A percentile compares a stretch with the other conserved stretches of the same genome.
Evolutionary conservation across 2,113 vertebrate species (phyloP).

Genomic region (Urocitellus parryii): DNA sequence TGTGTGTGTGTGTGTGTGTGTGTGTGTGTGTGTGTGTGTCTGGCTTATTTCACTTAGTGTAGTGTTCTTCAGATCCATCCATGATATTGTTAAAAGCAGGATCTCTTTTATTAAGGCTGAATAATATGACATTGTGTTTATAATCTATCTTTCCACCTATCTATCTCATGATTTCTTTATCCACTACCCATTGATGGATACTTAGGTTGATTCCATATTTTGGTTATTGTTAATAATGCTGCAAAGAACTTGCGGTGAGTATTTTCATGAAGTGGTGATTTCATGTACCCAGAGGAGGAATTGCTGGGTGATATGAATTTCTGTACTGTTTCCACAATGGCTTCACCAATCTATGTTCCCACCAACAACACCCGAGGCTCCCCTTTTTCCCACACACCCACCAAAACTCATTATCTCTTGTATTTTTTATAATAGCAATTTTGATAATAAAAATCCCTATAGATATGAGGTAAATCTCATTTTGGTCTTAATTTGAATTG

Average conservation of each 20-base stretch:
- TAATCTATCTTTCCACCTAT: not conserved
- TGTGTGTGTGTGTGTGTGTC: not conserved
- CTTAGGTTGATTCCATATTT: not conserved
- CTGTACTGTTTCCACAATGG: not conserved
- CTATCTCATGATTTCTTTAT: not conserved
- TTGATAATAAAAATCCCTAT: not conserved
- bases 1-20: not conserved
- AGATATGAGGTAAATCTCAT: not conserved
- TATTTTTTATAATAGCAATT: not conserved
- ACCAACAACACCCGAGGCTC: not conserved
- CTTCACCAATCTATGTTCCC: not conserved
- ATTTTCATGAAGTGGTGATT: not conserved
- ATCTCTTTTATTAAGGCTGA: not conserved
- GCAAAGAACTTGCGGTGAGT: not conserved
- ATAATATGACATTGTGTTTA: not conserved
- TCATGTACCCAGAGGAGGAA: not conserved
- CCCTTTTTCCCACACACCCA: not conserved
- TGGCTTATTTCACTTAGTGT: not conserved
- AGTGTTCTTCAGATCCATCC: not conserved
- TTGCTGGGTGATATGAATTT: not conserved
- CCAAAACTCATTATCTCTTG: not conserved
- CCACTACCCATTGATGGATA: not conserved
- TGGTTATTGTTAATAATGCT: not conserved
- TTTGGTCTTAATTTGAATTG: not conserved
- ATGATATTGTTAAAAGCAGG: not conserved